A percentile compares a stretch with the other conserved stretches of the same genome.
Evolutionary conservation across 2,797 vertebrate genomes (phyloP).

Genomic region (Artibeus jamaicensis): DNA sequence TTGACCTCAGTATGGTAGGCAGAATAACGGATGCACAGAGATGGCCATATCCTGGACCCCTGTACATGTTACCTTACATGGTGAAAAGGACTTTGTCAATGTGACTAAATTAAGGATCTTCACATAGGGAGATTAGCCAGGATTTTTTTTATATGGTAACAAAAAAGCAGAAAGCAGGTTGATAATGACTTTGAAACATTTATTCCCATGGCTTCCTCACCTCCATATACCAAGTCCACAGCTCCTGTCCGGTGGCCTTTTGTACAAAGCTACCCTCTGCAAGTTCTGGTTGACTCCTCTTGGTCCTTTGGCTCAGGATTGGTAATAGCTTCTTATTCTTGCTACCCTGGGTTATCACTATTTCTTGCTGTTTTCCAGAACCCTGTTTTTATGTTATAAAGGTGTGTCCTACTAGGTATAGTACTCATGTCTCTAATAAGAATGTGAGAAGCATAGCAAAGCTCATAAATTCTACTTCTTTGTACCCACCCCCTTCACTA

Average conservation of each 20-base stretch:
- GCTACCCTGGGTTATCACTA: neutral
- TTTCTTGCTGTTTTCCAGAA: neutral
- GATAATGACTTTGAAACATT: neutral
- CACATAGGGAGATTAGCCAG: neutral
- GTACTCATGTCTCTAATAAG: neutral
- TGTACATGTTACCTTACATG: neutral
- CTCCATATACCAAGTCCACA: neutral
- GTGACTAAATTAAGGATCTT: neutral
- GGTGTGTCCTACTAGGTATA: neutral
- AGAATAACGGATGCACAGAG: neutral
- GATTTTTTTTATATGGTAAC: neutral
- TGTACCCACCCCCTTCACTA: neutral
- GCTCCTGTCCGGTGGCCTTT: neutral
- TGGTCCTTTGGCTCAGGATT: neutral
- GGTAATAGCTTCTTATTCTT: neutral
- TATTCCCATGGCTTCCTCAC: neutral
- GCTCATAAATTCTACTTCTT: neutral
- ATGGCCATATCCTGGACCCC: neutral
- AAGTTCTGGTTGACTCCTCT: neutral
- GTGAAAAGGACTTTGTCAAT: neutral
- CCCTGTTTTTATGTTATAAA: neutral
- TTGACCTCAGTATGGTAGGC: neutral
- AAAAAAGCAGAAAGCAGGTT: neutral
- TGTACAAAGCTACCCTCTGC: neutral
- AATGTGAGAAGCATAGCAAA: neutral